These are phyloP conservation scores for Sarcophaga variegata DNA, from an alignment of 2,888 invertebrate species.

Conservation along the genomic window DNA sequence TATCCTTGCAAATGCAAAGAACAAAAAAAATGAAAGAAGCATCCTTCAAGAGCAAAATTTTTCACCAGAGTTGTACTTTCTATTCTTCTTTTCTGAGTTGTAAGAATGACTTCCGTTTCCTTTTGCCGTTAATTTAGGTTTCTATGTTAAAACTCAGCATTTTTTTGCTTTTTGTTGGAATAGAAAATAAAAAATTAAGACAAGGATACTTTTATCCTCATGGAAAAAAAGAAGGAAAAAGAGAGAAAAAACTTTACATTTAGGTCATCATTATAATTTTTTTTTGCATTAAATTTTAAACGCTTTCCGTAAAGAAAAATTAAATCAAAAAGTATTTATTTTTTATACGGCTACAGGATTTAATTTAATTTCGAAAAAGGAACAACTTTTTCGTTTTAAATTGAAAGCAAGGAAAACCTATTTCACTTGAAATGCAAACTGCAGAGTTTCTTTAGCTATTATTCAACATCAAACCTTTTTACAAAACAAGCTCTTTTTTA, in stretches of 20 bases:
- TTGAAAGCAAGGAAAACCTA: too few relatives aligned
- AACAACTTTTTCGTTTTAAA: too few relatives aligned
- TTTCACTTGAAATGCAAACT: too few relatives aligned
- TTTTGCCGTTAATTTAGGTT: conserved; percentile 54
- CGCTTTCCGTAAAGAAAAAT: too few relatives aligned
- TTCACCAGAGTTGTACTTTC: not conserved
- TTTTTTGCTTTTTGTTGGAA: not conserved
- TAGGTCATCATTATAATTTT: conserved; percentile 26
- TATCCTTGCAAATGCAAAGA: not conserved
- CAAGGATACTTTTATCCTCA: conserved; percentile 12
- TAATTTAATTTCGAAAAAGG: not conserved
- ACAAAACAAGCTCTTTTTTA: too few relatives aligned
- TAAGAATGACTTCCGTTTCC: conserved; percentile 62
- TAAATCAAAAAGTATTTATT: not conserved
- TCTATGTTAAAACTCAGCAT: conserved; percentile 30
- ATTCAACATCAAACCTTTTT: too few relatives aligned
- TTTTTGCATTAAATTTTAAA: too few relatives aligned
- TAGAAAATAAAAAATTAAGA: not conserved
- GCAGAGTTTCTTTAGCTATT: too few relatives aligned
- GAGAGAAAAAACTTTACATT: conserved; percentile 28
- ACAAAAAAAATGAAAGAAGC: too few relatives aligned
- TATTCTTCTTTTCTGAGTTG: conserved; percentile 14
- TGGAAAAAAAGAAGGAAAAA: not conserved
- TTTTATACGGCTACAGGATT: too few relatives aligned
- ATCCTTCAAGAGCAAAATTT: not conserved